Percentiles rank a stretch among this genome's conserved stretches.
Evolutionary conservation across 2,113 vertebrate genomes (phyloP).

Genomic region (Chascanopsetta lugubris): DNA sequence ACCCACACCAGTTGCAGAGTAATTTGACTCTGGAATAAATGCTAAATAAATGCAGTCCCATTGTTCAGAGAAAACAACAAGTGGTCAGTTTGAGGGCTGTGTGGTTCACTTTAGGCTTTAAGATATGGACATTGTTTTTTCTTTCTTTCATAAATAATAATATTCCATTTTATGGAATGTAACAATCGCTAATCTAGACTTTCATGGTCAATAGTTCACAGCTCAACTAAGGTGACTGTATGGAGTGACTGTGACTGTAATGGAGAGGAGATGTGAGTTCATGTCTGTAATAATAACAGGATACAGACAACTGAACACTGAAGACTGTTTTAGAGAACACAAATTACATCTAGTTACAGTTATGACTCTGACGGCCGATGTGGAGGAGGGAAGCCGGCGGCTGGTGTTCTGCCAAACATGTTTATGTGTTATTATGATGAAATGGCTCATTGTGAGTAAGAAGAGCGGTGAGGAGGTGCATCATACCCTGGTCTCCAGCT

Average conservation of each 20-base stretch:
- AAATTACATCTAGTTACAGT: not conserved
- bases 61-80: too few relatives aligned
- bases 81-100: too few relatives aligned
- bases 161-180: constrained; percentile 1
- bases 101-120: not conserved
- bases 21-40: too few relatives aligned
- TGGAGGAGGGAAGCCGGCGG: not conserved
- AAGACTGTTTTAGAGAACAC: not conserved
- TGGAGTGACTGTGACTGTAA: too few relatives aligned
- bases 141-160: not conserved
- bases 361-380: not conserved
- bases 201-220: not conserved
- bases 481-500: constrained; percentile 93
- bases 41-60: too few relatives aligned
- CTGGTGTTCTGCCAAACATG: not conserved
- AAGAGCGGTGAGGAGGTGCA: not conserved
- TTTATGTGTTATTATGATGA: not conserved
- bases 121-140: not conserved
- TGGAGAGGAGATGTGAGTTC: not conserved
- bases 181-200: not conserved
- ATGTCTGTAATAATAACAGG: not conserved
- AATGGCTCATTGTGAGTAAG: not conserved
- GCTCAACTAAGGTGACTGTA: not conserved
- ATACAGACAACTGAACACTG: not conserved
- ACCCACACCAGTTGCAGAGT: too few relatives aligned